Percentiles rank a stretch among this genome's conserved stretches.
Conservation (phyloP, 2,797 vertebrate species). For the Eremophila alpestris region DNA sequence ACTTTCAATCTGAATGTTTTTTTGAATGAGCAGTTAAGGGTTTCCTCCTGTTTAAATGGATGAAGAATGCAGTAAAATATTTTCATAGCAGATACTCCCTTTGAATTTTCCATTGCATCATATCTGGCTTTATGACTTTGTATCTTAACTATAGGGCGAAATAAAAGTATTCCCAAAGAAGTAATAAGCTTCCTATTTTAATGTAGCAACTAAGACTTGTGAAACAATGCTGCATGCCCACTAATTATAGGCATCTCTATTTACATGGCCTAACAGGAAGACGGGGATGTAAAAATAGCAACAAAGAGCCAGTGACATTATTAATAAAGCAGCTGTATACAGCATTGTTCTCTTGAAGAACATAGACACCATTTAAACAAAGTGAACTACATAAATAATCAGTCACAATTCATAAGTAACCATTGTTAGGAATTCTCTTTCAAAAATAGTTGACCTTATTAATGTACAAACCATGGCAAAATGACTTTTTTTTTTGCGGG, state of each 20-base stretch:
- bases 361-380: slow-evolving; percentile 16
- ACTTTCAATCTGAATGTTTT: background rate
- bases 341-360: slow-evolving; percentile 60
- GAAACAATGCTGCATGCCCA: background rate
- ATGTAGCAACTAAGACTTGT: slow-evolving; percentile 11
- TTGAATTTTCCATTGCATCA: background rate
- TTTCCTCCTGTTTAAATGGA: background rate
- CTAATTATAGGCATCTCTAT: slow-evolving; percentile 50
- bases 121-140: background rate
- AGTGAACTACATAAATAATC: background rate
- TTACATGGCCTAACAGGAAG: slow-evolving; percentile 53
- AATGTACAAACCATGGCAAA: background rate
- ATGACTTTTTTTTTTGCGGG: background rate
- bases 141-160: background rate
- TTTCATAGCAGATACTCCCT: background rate
- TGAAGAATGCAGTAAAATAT: background rate
- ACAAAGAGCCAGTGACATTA: background rate
- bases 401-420: background rate
- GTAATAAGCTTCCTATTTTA: slow-evolving; percentile 20
- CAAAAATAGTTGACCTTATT: background rate
- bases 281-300: slow-evolving; percentile 61
- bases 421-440: slow-evolving; percentile 30
- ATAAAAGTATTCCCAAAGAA: slow-evolving; percentile 2
- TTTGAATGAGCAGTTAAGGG: background rate
- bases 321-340: slow-evolving; percentile 46